These are phyloP conservation scores for Vidua chalybeata DNA, from an alignment of 2,113 vertebrate species.

Conservation along the genomic window DNA sequence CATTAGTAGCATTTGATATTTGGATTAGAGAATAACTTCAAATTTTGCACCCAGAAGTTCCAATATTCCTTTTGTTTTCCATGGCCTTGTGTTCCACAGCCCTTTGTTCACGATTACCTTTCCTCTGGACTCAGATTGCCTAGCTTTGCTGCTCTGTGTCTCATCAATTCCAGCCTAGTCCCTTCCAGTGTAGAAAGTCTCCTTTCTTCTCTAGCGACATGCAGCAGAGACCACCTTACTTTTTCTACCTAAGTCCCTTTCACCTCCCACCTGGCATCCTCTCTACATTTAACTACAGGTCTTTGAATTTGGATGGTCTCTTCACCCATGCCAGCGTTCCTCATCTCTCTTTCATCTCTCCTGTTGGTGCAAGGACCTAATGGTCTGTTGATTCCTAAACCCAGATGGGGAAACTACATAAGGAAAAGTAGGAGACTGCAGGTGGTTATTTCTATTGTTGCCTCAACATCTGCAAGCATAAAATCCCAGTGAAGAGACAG, in stretches of 20 bases:
- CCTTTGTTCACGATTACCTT: not conserved
- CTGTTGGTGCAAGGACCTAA: not conserved
- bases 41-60: not conserved
- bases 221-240: not conserved
- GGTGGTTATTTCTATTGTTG: not conserved
- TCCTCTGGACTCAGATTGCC: not conserved
- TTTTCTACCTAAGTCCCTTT: not conserved
- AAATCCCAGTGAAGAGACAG: not conserved
- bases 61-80: not conserved
- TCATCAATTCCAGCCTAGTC: not conserved
- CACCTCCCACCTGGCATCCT: not conserved
- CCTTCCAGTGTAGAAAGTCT: not conserved
- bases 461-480: not conserved
- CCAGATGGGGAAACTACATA: not conserved
- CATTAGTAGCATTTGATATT: not conserved
- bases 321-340: not conserved
- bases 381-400: not conserved
- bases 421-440: not conserved
- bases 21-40: not conserved
- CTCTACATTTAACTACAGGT: not conserved
- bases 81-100: not conserved
- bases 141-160: not conserved
- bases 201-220: not conserved
- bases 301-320: not conserved
- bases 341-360: not conserved